A percentile compares a stretch with the other conserved stretches of the same genome.
Evolutionary conservation across 2,113 vertebrate genomes (phyloP).

Genomic region (Petroica traversi): DNA sequence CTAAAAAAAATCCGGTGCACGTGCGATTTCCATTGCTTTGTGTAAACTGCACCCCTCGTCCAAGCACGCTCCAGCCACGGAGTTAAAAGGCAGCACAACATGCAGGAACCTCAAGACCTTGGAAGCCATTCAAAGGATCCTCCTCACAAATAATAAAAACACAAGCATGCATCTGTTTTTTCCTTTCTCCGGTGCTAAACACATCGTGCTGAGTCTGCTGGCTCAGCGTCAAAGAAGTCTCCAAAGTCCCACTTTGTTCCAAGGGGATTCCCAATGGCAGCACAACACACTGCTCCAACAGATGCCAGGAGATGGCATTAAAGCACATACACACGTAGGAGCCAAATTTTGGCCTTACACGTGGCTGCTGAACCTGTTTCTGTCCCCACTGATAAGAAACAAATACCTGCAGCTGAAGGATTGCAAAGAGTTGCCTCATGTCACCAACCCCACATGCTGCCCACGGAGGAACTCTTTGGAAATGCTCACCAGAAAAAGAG

Average conservation of each 20-base stretch:
- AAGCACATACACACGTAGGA: background rate
- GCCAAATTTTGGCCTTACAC: background rate
- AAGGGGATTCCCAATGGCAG: background rate
- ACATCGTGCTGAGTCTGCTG: background rate
- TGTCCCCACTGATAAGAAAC: background rate
- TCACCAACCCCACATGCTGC: background rate
- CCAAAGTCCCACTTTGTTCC: background rate
- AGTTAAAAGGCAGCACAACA: background rate
- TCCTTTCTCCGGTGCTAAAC: background rate
- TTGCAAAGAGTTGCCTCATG: background rate
- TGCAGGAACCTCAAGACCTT: background rate
- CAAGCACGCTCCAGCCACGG: rapidly evolving
- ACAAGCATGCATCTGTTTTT: conserved; percentile 15
- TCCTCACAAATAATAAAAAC: background rate
- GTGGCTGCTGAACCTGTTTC: background rate
- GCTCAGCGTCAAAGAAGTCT: background rate
- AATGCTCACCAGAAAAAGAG: background rate
- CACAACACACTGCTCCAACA: background rate
- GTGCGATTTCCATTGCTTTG: background rate
- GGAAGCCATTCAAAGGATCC: background rate
- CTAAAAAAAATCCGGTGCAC: background rate
- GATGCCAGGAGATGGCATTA: background rate
- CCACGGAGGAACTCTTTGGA: background rate
- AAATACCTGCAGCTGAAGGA: background rate
- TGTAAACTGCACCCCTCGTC: background rate